A percentile compares a stretch with the other conserved stretches of the same genome.
Conservation (phyloP, 1,140 invertebrate species). For the Telenomus remus region DNA sequence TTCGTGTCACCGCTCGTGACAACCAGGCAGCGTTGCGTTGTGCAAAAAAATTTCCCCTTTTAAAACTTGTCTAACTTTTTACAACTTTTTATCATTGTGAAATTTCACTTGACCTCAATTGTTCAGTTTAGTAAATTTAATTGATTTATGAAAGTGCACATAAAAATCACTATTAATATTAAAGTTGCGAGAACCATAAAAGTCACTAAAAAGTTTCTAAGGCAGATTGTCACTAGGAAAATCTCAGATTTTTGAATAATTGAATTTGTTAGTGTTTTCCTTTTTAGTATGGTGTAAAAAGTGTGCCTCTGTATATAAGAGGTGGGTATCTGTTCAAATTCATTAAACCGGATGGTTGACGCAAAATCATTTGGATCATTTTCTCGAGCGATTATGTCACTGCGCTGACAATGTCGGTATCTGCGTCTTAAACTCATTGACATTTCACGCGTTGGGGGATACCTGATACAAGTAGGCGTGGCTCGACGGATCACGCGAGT, state of each 20-base stretch:
- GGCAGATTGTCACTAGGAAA: too few species aligned
- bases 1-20: too few species aligned
- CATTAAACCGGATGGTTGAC: constrained; percentile 34
- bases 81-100: neutral
- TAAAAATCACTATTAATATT: too few species aligned
- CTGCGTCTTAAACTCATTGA: constrained; percentile 47
- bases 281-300: neutral
- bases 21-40: neutral
- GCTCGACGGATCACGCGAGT: constrained; percentile 34
- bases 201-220: too few species aligned
- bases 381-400: constrained; percentile 41
- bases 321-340: constrained; percentile 15
- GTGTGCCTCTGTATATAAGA: neutral
- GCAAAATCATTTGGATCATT: constrained; percentile 37
- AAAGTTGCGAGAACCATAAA: too few species aligned
- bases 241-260: too few species aligned
- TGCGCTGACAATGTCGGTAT: constrained; percentile 35
- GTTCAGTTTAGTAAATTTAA: too few species aligned
- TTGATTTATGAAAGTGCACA: too few species aligned
- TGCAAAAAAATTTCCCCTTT: neutral
- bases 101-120: too few species aligned
- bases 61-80: neutral
- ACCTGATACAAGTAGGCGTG: constrained; percentile 54
- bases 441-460: constrained; percentile 55
- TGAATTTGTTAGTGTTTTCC: too few species aligned